phyloP scores from a whole-genome alignment of 2,797 vertebrate species.

The Muscicapa comitata region DNA sequence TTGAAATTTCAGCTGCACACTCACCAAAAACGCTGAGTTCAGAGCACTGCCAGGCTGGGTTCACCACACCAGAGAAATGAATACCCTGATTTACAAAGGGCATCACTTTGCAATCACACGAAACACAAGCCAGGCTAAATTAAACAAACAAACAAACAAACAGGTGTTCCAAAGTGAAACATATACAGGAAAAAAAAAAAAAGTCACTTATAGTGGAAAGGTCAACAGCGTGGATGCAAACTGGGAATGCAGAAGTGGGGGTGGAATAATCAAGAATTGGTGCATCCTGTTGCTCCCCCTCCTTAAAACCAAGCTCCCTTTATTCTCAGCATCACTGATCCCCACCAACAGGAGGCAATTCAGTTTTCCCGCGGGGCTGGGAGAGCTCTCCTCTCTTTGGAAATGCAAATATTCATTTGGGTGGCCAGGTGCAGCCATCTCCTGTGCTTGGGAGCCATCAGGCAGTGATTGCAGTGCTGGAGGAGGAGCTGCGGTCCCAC shows the following conservation, averaged over 20 bases:
- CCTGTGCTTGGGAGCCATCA: background rate
- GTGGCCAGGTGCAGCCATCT: constrained; percentile 15
- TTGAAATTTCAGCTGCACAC: background rate
- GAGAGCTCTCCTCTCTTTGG: background rate
- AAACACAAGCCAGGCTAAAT: background rate
- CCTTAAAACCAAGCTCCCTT: background rate
- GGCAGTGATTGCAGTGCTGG: background rate
- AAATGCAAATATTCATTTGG: background rate
- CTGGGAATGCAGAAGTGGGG: background rate
- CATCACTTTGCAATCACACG: background rate
- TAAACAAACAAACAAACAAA: background rate
- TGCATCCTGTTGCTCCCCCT: background rate
- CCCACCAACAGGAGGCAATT: background rate
- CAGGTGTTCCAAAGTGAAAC: background rate
- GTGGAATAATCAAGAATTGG: accelerated
- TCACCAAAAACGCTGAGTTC: accelerated
- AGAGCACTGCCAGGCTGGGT: background rate
- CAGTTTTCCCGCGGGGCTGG: background rate
- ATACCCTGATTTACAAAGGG: background rate
- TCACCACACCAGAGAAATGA: accelerated
- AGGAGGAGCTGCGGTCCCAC: background rate
- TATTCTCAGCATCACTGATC: too few species aligned
- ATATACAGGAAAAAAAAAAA: background rate
- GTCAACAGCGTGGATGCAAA: background rate
- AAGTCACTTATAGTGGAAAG: background rate